phyloP scores from a whole-genome alignment of 1,140 invertebrate genomes.

The Aplysia californica region DNA sequence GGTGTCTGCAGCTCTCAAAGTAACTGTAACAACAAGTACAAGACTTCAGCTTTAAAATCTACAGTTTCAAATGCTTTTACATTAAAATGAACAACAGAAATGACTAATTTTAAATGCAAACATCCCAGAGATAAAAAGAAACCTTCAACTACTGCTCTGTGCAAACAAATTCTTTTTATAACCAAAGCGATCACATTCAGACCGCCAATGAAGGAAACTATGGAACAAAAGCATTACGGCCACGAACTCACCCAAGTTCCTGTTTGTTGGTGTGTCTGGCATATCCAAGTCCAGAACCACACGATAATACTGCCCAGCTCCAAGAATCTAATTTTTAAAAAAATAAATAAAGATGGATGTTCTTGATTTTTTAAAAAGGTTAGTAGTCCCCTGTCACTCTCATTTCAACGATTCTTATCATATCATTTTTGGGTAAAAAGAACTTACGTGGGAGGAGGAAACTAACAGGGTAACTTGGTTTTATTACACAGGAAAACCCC shows the following conservation, averaged over 20 bases:
- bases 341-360: neutral
- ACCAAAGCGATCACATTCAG: too few species aligned
- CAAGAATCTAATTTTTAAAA: constrained; percentile 3
- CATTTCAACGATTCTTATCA: neutral
- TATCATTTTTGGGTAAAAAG: neutral
- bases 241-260: constrained; percentile 10
- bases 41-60: too few species aligned
- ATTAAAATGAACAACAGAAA: too few species aligned
- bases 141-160: too few species aligned
- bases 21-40: too few species aligned
- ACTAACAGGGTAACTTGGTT: neutral
- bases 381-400: neutral
- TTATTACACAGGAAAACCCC: neutral
- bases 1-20: too few species aligned
- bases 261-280: constrained; percentile 17
- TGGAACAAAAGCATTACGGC: too few species aligned
- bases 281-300: neutral
- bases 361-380: neutral
- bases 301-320: constrained; percentile 7
- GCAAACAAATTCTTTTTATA: too few species aligned
- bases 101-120: too few species aligned
- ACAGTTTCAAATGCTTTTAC: too few species aligned
- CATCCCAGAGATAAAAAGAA: too few species aligned
- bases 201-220: too few species aligned
- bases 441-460: neutral